Conservation (phyloP, 2,888 invertebrate species). For the Aethes cnicana region DNA sequence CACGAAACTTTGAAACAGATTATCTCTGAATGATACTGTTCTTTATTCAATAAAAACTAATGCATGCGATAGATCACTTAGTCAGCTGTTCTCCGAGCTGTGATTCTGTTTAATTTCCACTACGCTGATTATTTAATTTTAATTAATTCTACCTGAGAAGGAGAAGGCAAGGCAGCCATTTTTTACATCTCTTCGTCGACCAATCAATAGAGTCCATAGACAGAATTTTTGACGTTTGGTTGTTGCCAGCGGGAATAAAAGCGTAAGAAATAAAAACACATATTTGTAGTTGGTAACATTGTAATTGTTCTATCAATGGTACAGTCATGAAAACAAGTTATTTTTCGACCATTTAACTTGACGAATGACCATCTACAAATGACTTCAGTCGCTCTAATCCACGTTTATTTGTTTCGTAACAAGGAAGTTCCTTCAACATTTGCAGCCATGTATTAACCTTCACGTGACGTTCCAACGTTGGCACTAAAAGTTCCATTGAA, state of each 20-base stretch:
- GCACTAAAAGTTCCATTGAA: constrained; percentile 63
- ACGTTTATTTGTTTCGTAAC: constrained; percentile 52
- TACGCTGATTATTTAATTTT: constrained; percentile 54
- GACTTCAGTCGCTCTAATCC: constrained; percentile 51
- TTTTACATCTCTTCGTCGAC: constrained; percentile 84
- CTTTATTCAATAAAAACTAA: constrained; percentile 41
- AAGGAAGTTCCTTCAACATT: constrained; percentile 48
- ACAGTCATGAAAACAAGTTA: constrained; percentile 12
- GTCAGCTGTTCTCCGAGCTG: constrained; percentile 40
- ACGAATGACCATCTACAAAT: constrained; percentile 40
- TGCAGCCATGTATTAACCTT: constrained; percentile 65
- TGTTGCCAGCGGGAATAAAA: constrained; percentile 18
- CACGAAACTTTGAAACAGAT: constrained; percentile 60
- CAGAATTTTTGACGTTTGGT: constrained; percentile 58
- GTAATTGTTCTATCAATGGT: neutral
- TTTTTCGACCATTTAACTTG: neutral
- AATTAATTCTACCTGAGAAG: constrained; percentile 87
- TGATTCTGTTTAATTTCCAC: constrained; percentile 39
- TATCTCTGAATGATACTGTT: constrained; percentile 43
- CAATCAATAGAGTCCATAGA: constrained; percentile 81
- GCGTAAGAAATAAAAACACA: too few relatives aligned
- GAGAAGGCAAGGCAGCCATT: constrained; percentile 93
- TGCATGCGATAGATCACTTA: constrained; percentile 44
- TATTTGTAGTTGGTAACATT: constrained; percentile 1
- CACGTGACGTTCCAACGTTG: constrained; percentile 54